These are phyloP conservation scores for Aspidapion aeneum DNA, from an alignment of 2,888 invertebrate species.

Conservation along the genomic window DNA sequence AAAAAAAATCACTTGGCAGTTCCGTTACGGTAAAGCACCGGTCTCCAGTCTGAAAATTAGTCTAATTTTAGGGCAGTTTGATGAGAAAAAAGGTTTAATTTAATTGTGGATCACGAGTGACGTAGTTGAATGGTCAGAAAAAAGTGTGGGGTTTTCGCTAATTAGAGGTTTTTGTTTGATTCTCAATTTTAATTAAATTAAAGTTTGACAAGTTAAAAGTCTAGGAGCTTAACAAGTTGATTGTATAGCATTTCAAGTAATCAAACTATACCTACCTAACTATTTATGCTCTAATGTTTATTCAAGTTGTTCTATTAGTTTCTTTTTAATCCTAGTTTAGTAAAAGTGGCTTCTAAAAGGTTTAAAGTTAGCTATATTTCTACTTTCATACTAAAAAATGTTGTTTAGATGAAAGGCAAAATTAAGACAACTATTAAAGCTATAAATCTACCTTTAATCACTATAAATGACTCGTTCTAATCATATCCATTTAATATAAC, in stretches of 20 bases:
- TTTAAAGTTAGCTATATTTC: too few species aligned
- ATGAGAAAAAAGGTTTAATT: neutral
- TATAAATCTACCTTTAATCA: neutral
- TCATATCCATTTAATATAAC: neutral
- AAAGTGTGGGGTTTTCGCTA: neutral
- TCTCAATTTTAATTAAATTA: neutral
- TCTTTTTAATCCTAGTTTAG: too few species aligned
- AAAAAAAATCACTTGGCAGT: neutral
- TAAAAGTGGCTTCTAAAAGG: too few species aligned
- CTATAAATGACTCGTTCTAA: neutral
- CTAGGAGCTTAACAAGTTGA: too few species aligned
- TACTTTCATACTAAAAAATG: too few species aligned
- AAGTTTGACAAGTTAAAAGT: neutral
- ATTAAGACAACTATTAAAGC: neutral
- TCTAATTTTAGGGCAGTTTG: neutral
- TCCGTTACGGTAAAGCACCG: neutral
- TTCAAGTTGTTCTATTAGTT: too few species aligned
- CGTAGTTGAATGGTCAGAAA: too few species aligned
- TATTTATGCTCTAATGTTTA: too few species aligned
- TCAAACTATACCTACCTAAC: too few species aligned
- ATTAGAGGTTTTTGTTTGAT: neutral
- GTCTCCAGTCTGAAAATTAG: neutral
- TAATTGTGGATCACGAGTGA: neutral
- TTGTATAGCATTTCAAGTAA: too few species aligned
- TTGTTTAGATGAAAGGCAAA: too few species aligned